phyloP scores from a whole-genome alignment of 2,113 vertebrate species.

The Sturnira hondurensis region DNA sequence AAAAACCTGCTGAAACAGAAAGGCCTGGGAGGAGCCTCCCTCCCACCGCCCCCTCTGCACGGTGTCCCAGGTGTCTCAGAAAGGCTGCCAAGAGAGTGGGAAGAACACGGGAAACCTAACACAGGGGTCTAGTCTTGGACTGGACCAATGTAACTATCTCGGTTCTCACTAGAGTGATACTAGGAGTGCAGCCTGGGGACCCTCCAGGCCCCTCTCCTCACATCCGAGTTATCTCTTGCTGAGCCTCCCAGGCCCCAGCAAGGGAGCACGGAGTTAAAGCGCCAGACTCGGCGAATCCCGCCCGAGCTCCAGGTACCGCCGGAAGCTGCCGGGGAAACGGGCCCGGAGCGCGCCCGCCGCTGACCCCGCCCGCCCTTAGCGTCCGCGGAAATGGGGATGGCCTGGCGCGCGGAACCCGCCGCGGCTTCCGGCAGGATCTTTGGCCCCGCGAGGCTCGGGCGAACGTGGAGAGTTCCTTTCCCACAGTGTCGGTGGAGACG shows the following conservation, averaged over 20 bases:
- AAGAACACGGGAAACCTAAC: not conserved
- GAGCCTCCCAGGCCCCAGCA: not conserved
- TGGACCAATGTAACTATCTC: not conserved
- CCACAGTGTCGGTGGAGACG: not conserved
- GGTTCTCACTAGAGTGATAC: not conserved
- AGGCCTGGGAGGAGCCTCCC: not conserved
- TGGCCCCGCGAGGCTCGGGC: constrained; percentile 63
- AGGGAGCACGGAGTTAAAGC: too few relatives aligned
- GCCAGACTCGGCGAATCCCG: too few relatives aligned
- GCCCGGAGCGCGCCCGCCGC: too few relatives aligned
- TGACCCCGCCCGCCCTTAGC: not conserved
- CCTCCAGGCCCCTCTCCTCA: not conserved
- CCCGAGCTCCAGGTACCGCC: too few relatives aligned
- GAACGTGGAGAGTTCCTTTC: accelerated
- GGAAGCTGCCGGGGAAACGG: too few relatives aligned
- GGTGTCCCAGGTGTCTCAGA: not conserved
- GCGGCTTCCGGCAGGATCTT: constrained; percentile 38
- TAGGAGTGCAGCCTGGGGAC: not conserved
- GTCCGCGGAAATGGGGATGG: accelerated
- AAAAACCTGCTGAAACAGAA: not conserved
- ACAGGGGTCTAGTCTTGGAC: not conserved
- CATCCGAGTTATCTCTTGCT: accelerated
- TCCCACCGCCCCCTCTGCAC: not conserved
- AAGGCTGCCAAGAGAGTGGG: not conserved
- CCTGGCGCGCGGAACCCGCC: accelerated